Evolutionary conservation across 92 coral and sea anemone species (phyloP).

Genomic region (Epizoanthus scotinus): DNA sequence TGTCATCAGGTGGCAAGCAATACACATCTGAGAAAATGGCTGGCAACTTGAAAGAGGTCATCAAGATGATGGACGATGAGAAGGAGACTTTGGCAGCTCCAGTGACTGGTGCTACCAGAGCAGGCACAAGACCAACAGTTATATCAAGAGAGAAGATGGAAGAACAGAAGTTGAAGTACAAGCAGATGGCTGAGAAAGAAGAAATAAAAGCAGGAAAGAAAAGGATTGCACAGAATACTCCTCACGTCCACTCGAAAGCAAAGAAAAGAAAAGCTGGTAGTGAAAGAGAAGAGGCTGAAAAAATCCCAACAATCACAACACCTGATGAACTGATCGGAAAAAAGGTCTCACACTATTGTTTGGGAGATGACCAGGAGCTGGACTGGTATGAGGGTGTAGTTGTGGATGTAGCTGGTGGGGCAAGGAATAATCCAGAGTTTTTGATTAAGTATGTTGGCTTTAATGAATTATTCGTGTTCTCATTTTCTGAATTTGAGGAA

Average conservation of each 20-base stretch:
- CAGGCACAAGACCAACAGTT: constrained; percentile 10
- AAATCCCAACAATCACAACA: not conserved
- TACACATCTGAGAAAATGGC: constrained; percentile 21
- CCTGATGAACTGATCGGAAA: constrained; percentile 27
- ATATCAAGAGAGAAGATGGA: constrained; percentile 2
- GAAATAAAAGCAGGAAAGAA: constrained; percentile 38
- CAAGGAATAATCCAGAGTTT: constrained; percentile 13
- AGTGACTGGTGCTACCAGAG: not conserved
- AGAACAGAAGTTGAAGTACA: constrained; percentile 28
- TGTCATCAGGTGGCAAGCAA: constrained; percentile 37
- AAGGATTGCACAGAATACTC: not conserved
- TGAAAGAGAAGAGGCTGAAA: not conserved
- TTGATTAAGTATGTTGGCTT: constrained; percentile 42
- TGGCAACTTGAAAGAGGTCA: constrained; percentile 14
- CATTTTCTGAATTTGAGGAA: constrained; percentile 29
- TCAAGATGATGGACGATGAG: constrained; percentile 9
- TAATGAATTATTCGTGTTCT: constrained; percentile 14
- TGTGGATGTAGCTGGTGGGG: constrained; percentile 14
- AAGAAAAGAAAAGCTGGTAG: constrained; percentile 21
- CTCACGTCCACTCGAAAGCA: not conserved
- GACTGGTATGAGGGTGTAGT: constrained; percentile 48
- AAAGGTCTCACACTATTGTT: constrained; percentile 29
- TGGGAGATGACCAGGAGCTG: constrained; percentile 22
- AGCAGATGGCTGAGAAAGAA: constrained; percentile 23
- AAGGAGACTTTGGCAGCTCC: constrained; percentile 9